phyloP scores from a whole-genome alignment of 2,113 vertebrate genomes.

The Gymnorhina tibicen region DNA sequence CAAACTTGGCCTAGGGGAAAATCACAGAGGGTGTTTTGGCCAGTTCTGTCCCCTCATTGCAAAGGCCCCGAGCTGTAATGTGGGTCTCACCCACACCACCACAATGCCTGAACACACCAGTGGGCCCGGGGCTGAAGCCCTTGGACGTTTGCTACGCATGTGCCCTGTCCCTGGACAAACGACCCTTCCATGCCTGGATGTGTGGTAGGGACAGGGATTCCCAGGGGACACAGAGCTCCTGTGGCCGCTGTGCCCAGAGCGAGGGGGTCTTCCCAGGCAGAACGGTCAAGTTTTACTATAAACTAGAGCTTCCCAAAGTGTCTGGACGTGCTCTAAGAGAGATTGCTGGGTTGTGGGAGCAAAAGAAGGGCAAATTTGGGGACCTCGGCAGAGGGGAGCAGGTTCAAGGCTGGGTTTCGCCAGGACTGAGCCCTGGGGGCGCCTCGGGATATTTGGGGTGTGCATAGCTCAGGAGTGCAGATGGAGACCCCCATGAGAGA shows the following conservation, averaged over 20 bases:
- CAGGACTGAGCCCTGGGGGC: not conserved
- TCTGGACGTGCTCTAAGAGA: not conserved
- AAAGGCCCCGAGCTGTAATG: not conserved
- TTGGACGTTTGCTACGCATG: not conserved
- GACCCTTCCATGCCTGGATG: accelerated
- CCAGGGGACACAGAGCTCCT: not conserved
- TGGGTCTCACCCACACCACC: not conserved
- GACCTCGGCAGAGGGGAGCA: accelerated
- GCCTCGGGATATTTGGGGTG: not conserved
- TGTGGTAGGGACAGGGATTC: not conserved
- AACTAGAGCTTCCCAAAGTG: not conserved
- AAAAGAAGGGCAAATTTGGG: not conserved
- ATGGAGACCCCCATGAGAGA: not conserved
- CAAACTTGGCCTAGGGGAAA: not conserved
- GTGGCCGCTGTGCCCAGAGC: accelerated
- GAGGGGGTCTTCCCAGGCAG: not conserved
- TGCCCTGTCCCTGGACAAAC: not conserved
- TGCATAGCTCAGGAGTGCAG: not conserved
- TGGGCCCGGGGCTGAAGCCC: not conserved
- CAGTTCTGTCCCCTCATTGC: not conserved
- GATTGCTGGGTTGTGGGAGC: not conserved
- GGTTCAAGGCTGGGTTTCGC: not conserved
- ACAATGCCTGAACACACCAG: not conserved
- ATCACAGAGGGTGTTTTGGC: not conserved
- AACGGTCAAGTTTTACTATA: not conserved